Evolutionary conservation across 2,113 vertebrate genomes (phyloP).

Genomic region (Mustelus asterias): DNA sequence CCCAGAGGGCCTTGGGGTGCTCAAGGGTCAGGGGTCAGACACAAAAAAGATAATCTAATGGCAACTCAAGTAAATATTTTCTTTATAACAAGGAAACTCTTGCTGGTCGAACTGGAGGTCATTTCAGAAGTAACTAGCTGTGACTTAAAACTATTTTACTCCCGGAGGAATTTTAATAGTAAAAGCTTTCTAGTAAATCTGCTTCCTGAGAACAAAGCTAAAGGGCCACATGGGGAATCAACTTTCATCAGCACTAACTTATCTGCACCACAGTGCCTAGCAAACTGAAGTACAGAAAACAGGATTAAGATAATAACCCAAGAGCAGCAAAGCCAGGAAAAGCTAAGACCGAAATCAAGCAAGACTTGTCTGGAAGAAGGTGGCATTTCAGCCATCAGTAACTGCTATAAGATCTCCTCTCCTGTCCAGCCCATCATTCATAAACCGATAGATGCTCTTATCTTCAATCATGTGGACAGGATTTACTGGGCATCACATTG

Average conservation of each 20-base stretch:
- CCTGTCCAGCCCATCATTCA: not conserved
- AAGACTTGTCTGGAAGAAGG: not conserved
- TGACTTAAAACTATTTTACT: conserved; percentile 33
- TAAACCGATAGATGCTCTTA: not conserved
- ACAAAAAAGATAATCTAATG: not conserved
- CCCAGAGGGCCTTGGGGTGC: not conserved
- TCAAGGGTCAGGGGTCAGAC: not conserved
- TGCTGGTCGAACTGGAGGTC: conserved; percentile 16
- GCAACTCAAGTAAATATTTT: conserved; percentile 18
- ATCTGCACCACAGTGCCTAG: conserved; percentile 22
- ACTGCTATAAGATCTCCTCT: not conserved
- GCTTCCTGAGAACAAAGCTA: conserved; percentile 33
- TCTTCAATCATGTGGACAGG: not conserved
- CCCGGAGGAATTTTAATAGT: conserved; percentile 35
- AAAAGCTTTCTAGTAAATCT: conserved; percentile 37
- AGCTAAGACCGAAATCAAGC: not conserved
- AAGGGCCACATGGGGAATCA: conserved; percentile 35
- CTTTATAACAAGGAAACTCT: not conserved
- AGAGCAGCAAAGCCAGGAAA: not conserved
- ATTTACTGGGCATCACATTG: not conserved
- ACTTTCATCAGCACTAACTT: conserved; percentile 25
- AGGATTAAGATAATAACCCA: not conserved
- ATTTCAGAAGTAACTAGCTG: conserved; percentile 28
- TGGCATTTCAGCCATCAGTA: not conserved
- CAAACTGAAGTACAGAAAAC: not conserved